A percentile compares a stretch with the other conserved stretches of the same genome.
Evolutionary conservation across 2,113 vertebrate species (phyloP).

Genomic region (Macquaria australasica): DNA sequence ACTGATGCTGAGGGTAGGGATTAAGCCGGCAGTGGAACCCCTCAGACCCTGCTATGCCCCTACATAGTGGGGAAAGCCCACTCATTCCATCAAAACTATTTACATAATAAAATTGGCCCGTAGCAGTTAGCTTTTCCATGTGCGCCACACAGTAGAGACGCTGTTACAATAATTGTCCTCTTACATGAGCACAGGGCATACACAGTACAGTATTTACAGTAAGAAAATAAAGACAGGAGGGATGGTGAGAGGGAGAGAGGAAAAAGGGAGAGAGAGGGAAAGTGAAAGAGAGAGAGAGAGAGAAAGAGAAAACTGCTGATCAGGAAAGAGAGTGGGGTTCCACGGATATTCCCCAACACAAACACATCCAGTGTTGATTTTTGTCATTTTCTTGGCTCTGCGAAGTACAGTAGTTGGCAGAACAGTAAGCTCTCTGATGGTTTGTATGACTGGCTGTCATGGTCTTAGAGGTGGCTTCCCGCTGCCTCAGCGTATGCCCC

Average conservation of each 20-base stretch:
- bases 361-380: slow-evolving; percentile 79
- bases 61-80: slow-evolving; percentile 75
- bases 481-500: slow-evolving; percentile 51
- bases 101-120: slow-evolving; percentile 79
- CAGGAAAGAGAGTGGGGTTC: slow-evolving; percentile 74
- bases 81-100: slow-evolving; percentile 77
- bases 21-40: slow-evolving; percentile 62
- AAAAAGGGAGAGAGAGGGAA: slow-evolving; percentile 35
- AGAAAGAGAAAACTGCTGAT: slow-evolving; percentile 76
- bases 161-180: slow-evolving; percentile 79
- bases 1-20: slow-evolving; percentile 50
- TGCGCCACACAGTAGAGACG: slow-evolving; percentile 73
- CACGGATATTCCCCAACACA: slow-evolving; percentile 73
- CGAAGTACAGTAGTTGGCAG: slow-evolving; percentile 76
- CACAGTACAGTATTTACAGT: slow-evolving; percentile 71
- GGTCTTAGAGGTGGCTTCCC: slow-evolving; percentile 58
- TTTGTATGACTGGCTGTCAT: slow-evolving; percentile 71
- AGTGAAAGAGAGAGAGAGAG: slow-evolving; percentile 37
- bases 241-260: slow-evolving; percentile 39
- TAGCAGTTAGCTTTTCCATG: slow-evolving; percentile 78
- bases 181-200: slow-evolving; percentile 73
- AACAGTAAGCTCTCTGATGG: slow-evolving; percentile 65
- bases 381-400: slow-evolving; percentile 80
- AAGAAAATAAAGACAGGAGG: slow-evolving; percentile 71
- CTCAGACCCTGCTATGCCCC: slow-evolving; percentile 47